phyloP scores from a whole-genome alignment of 2,113 vertebrate species.

The Chionis minor region DNA sequence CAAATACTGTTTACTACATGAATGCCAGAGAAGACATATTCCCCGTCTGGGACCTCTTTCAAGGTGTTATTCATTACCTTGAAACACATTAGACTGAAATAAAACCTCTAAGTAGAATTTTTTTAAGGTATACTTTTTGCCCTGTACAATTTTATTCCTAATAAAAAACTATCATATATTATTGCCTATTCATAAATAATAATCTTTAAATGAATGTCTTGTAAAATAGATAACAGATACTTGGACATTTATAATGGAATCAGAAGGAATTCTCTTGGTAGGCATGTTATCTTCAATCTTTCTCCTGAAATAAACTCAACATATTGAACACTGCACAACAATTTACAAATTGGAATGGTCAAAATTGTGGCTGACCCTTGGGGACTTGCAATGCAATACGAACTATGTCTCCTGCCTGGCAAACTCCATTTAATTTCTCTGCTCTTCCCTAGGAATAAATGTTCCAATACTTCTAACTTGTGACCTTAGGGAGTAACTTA shows the following conservation, averaged over 20 bases:
- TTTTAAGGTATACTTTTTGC: not conserved
- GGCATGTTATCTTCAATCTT: not conserved
- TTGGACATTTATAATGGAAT: not conserved
- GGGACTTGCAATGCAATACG: not conserved
- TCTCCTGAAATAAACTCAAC: conserved; percentile 15
- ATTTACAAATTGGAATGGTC: conserved; percentile 3
- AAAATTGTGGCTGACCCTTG: conserved; percentile 11
- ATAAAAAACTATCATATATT: not conserved
- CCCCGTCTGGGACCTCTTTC: not conserved
- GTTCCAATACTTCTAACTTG: conserved; percentile 15
- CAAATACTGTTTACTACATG: not conserved
- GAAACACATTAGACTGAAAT: not conserved
- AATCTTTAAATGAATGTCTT: not conserved
- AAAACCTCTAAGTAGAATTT: not conserved
- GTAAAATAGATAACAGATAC: not conserved
- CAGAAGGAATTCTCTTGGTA: not conserved
- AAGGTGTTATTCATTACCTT: not conserved
- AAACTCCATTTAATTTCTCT: conserved; percentile 58
- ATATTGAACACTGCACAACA: conserved; percentile 26
- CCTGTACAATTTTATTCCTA: not conserved
- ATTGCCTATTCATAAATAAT: not conserved
- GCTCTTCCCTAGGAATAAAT: conserved; percentile 4
- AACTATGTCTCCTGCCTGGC: conserved; percentile 14
- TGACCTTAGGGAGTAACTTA: conserved; percentile 19
- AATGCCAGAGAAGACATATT: not conserved